These are phyloP conservation scores for Lingula anatina DNA, from an alignment of 2,888 invertebrate species.

Conservation along the genomic window DNA sequence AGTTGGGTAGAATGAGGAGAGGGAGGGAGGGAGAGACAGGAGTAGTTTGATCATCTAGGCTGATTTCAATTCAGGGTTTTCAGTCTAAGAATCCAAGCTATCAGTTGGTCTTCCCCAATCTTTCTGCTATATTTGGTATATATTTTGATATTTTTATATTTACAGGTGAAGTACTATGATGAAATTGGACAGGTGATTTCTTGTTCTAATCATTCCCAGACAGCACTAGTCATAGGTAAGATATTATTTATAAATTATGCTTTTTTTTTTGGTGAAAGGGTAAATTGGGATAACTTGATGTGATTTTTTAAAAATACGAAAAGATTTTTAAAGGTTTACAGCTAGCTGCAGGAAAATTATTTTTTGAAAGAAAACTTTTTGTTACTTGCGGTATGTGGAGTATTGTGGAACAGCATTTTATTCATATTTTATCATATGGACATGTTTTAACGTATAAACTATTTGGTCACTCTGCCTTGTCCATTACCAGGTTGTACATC, in stretches of 20 bases:
- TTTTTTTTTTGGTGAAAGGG: too few relatives aligned
- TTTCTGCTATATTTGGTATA: not conserved
- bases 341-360: too few relatives aligned
- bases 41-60: not conserved
- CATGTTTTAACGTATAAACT: too few relatives aligned
- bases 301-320: too few relatives aligned
- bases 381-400: too few relatives aligned
- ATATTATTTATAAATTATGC: too few relatives aligned
- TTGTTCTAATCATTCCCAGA: constrained; percentile 49
- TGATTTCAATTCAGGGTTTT: not conserved
- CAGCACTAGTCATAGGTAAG: constrained; percentile 51
- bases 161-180: constrained; percentile 48
- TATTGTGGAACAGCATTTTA: too few relatives aligned
- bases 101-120: not conserved
- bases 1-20: not conserved
- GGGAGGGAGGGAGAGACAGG: not conserved
- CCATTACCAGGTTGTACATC: constrained; percentile 39
- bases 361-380: too few relatives aligned
- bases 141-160: constrained; percentile 7
- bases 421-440: too few relatives aligned
- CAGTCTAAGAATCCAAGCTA: not conserved
- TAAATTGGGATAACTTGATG: too few relatives aligned
- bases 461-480: too few relatives aligned
- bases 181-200: constrained; percentile 50
- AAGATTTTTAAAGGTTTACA: too few relatives aligned